phyloP scores from a whole-genome alignment of 1,140 invertebrate genomes.

The Cylas formicarius region DNA sequence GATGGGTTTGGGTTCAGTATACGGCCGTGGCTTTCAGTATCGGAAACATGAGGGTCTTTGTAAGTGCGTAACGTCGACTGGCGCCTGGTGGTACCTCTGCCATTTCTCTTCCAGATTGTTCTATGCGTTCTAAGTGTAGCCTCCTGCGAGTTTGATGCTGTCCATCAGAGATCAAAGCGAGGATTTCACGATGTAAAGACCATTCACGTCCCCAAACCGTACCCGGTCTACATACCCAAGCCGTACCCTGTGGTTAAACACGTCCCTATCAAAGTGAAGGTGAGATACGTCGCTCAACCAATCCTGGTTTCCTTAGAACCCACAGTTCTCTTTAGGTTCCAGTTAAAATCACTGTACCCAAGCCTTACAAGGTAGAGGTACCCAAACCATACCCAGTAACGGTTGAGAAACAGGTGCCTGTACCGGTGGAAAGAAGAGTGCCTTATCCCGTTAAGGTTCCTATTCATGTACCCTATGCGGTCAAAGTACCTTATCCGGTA shows the following conservation, averaged over 20 bases:
- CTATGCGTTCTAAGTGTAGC: conserved; percentile 14
- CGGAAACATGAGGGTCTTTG: conserved; percentile 20
- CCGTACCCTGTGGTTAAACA: conserved; percentile 31
- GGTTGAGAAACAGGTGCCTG: conserved; percentile 23
- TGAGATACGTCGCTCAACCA: conserved; percentile 36
- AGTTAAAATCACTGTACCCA: conserved; percentile 26
- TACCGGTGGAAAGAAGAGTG: conserved; percentile 17
- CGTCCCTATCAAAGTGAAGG: conserved; percentile 14
- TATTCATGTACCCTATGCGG: conserved; percentile 22
- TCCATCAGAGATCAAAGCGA: conserved; percentile 21
- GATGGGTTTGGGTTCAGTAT: conserved; percentile 8
- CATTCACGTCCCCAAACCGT: conserved; percentile 32
- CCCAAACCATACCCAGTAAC: conserved; percentile 31
- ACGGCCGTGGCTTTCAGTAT: conserved; percentile 6
- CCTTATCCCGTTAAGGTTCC: conserved; percentile 27
- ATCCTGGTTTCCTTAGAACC: conserved; percentile 3
- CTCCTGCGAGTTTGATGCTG: conserved; percentile 14
- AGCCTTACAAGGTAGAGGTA: conserved; percentile 33
- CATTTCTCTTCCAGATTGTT: conserved; percentile 14
- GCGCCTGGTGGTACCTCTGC: not conserved
- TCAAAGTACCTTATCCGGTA: conserved; percentile 22
- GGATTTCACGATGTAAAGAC: conserved; percentile 25
- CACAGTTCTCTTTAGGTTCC: conserved; percentile 22
- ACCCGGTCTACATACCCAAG: conserved; percentile 34
- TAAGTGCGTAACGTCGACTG: conserved; percentile 9